Percentiles rank a stretch among this genome's conserved stretches.
phyloP scores from a whole-genome alignment of 2,797 vertebrate species.

The Astyanax mexicanus region DNA sequence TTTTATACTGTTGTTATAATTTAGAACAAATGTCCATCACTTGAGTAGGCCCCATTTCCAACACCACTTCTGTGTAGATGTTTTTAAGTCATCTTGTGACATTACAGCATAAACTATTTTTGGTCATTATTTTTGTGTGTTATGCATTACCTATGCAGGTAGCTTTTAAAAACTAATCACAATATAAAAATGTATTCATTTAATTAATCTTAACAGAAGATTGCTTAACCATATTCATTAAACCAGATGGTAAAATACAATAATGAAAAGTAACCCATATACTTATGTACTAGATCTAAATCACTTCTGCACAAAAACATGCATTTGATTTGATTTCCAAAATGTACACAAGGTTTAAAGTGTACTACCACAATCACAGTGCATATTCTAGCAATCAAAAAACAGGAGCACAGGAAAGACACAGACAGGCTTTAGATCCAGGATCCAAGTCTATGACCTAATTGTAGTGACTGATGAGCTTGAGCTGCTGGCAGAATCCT shows the following conservation, averaged over 20 bases:
- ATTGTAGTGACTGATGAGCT: conserved; percentile 81
- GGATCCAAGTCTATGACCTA: conserved; percentile 78
- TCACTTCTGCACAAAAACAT: neutral
- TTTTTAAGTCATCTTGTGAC: too few species aligned
- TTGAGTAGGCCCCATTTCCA: too few species aligned
- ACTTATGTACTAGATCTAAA: neutral
- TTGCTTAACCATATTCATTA: too few species aligned
- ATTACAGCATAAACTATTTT: too few species aligned
- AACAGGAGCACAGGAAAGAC: conserved; percentile 31
- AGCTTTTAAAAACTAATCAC: too few species aligned
- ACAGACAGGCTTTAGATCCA: conserved; percentile 50
- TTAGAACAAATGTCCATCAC: too few species aligned
- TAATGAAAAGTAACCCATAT: neutral
- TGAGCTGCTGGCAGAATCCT: conserved; percentile 74
- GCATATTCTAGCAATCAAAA: conserved; percentile 31
- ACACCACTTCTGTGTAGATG: too few species aligned
- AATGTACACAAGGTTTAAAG: neutral
- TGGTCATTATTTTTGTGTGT: too few species aligned
- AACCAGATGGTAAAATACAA: neutral
- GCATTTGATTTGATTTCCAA: neutral
- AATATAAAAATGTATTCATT: too few species aligned
- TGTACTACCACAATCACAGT: neutral
- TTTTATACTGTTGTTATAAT: too few species aligned
- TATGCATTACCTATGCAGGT: too few species aligned
- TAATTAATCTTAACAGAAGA: too few species aligned